A percentile compares a stretch with the other conserved stretches of the same genome.
Conservation (phyloP, 1,140 invertebrate species). For the Cydia strobilella region DNA sequence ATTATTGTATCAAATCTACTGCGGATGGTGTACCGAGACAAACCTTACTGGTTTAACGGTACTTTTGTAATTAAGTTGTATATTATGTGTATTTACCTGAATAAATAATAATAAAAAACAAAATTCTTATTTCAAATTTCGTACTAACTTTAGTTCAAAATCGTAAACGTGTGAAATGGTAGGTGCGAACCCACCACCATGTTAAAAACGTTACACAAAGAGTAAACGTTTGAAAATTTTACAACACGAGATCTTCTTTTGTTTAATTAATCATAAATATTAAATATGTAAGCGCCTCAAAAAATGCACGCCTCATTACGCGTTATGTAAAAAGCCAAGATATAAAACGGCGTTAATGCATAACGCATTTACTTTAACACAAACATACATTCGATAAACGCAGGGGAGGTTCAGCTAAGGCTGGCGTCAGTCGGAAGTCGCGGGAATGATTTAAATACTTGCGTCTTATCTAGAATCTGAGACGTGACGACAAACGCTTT, state of each 20-base stretch:
- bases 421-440: slow-evolving; percentile 50
- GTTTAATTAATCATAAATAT: not conserved
- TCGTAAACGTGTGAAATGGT: too few species aligned
- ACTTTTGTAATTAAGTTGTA: too few species aligned
- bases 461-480: slow-evolving; percentile 59
- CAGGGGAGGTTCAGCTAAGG: slow-evolving; percentile 38
- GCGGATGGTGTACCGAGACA: too few species aligned
- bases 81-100: too few species aligned
- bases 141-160: too few species aligned
- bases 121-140: too few species aligned
- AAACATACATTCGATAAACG: not conserved
- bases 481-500: slow-evolving; percentile 51
- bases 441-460: slow-evolving; percentile 65
- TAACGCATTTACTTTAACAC: not conserved
- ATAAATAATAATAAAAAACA: too few species aligned
- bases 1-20: too few species aligned
- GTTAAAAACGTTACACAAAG: too few species aligned
- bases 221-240: not conserved
- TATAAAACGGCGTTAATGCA: slow-evolving; percentile 1
- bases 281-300: too few species aligned
- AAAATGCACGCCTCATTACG: not conserved
- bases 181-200: too few species aligned
- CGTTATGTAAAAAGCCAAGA: not conserved
- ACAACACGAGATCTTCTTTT: not conserved
- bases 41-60: too few species aligned